Evolutionary conservation across 2,113 vertebrate species (phyloP), one percentile per base, ranked within the genome.

Genomic region (Pachypanchax playfairii): DNA sequence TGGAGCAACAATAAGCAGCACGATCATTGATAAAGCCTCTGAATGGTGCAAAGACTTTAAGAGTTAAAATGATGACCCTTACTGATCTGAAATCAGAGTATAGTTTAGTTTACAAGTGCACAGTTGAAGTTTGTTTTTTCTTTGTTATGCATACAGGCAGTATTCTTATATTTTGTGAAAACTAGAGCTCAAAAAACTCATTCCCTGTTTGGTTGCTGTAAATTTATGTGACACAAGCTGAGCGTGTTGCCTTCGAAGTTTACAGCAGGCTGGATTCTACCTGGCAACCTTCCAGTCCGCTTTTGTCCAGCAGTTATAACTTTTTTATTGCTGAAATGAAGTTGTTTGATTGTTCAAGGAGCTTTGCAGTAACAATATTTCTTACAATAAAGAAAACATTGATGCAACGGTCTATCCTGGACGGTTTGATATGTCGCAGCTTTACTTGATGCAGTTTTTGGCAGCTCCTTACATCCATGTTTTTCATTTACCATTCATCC

Each of bases 251-350:
- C 20, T 43, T 55, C 29, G 15, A 18, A 52, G 48, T 21, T 44
- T 13, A 11, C 17, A 6, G 49, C 8, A 35, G 15, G 12, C n/a
- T 18, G 25, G 56, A 4, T 53, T 67, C 61, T 22, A 63, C 52
- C 54, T 53, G 52, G 31, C 39, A 60, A 66, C 72, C 48, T 61
- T 80, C 50, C 68, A 62, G 9, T 66, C 54, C 54, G 52, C 63
- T 59, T 41, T 44, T 54, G 47, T 36, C 21, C 48, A 22, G 15
- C 57, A 38, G 31, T 42, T 42, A 53, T 73, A 46, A 61, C 48
- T 41, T n/a, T 38, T 35, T 64, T 65, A 39, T 65, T 26, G 22
- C 64, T 56, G 25, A 57, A 6, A 35, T 28, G 28, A n/a, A n/a
- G n/a, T n/a, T n/a, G n/a, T n/a, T n/a, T n/a, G n/a, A n/a, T n/a